Base-by-base conservation (phyloP, 92 coral and sea anemone species). In the Heteractis magnifica region DNA sequence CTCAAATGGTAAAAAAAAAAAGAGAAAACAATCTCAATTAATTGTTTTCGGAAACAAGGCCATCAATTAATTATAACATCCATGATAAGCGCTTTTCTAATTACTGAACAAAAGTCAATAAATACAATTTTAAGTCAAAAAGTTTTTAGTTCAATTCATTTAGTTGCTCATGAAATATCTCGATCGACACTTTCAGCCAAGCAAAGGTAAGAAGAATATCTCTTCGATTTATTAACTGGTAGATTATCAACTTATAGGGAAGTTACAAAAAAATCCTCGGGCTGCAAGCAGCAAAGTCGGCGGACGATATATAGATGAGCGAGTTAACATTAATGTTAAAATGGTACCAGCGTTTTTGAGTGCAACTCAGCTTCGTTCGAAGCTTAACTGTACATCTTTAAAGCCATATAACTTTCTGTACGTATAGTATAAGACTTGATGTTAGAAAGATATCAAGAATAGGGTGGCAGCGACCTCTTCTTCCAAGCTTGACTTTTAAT, bases 41-140 rank as follows among this genome's bases (percentile, higher is more conserved):
- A 80, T 80, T 49, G 83, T 65, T 80, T 80, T 51, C 83, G 83
- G 83, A 62, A 80, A 62, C 74, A 80, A 80, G 53, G 52, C 51
- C 83, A 51, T 80, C 76, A 80, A 79, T 79, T 64, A 65, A 23
- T 34, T 65, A 80, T 14, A 59, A 80, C 75, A 65, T 62, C 49
- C 51, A 5, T 48, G 76, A 80, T 80, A 80, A 80, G 76, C 51
- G 58, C 13, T 62, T 19, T 48, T 50, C 74, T 80, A 71, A 65
- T 64, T 64, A 80, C 83, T 80, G 21, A 65, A 41, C 51, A 49
- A 64, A 65, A n/a, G 10, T 49, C 83, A 50, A 80, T 80, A 80
- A 80, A 80, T 80, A 80, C 83, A 8, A 34, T 26, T 68, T 26
- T 26, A 20, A 68, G 49, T 62, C 64, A 20, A 62, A 6, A 23